These are phyloP conservation scores for Osmerus eperlanus DNA, from an alignment of 2,113 vertebrate species.

Conservation along the genomic window DNA sequence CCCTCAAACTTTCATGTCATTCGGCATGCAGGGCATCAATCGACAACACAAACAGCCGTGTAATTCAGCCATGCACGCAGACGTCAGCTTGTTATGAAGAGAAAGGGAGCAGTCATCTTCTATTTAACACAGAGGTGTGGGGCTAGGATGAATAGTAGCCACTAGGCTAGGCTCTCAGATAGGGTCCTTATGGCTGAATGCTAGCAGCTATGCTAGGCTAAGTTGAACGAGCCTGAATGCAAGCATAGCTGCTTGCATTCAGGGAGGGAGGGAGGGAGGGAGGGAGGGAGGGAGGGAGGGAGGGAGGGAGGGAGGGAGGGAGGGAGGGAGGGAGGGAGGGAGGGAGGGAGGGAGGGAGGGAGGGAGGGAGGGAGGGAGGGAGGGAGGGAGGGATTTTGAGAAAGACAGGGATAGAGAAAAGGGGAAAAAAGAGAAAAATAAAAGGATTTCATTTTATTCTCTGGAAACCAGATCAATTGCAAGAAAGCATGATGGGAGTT, in stretches of 20 bases:
- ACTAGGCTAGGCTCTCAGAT: too few relatives aligned
- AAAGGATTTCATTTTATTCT: too few relatives aligned
- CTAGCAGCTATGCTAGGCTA: too few relatives aligned
- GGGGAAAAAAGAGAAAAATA: too few relatives aligned
- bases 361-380: not conserved
- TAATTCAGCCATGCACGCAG: not conserved
- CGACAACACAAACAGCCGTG: slow-evolving; percentile 1
- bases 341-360: not conserved
- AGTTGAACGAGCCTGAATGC: too few relatives aligned
- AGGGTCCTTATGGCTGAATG: too few relatives aligned
- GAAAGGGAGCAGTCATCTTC: not conserved
- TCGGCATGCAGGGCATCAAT: not conserved
- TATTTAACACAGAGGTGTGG: too few relatives aligned
- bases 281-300: not conserved
- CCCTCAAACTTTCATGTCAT: slow-evolving; percentile 18
- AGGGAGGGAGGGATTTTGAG: too few relatives aligned
- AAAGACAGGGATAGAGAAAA: not conserved
- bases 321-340: not conserved
- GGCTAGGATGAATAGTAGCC: too few relatives aligned
- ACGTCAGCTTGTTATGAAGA: not conserved
- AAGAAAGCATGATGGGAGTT: too few relatives aligned
- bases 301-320: not conserved
- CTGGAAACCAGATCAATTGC: too few relatives aligned
- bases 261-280: not conserved
- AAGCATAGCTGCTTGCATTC: too few relatives aligned